phyloP scores from a whole-genome alignment of 2,113 vertebrate genomes.

The Hydrolagus affinis region DNA sequence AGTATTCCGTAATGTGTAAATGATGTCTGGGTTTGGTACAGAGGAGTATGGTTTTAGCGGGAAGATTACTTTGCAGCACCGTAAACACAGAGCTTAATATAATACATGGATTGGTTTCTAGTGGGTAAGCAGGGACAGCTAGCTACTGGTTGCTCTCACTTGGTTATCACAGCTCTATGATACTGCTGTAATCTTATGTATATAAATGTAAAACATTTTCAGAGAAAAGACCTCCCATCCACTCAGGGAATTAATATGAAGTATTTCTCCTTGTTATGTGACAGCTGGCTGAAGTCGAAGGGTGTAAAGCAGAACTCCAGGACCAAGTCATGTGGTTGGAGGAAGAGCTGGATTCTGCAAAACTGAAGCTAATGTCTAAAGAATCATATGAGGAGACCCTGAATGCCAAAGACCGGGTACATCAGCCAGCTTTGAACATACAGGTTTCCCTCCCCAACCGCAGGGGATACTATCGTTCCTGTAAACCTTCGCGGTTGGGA shows the following conservation, averaged over 20 bases:
- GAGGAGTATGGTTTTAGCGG: not conserved
- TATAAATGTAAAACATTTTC: not conserved
- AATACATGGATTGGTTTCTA: not conserved
- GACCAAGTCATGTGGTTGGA: not conserved
- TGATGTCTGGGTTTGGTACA: not conserved
- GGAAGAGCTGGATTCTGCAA: slow-evolving; percentile 11
- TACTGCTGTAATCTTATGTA: not conserved
- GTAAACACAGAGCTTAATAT: not conserved
- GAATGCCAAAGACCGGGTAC: not conserved
- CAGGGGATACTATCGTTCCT: not conserved
- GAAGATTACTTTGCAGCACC: not conserved
- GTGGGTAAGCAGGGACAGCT: slow-evolving; percentile 35
- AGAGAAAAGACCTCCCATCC: not conserved
- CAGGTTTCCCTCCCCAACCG: not conserved
- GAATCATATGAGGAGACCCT: slow-evolving; percentile 31
- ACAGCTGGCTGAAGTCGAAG: slow-evolving; percentile 14
- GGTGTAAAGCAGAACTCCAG: not conserved
- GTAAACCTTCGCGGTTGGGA: no score
- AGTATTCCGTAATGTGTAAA: not conserved
- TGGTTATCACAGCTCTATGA: slow-evolving; percentile 28
- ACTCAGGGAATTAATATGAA: not conserved
- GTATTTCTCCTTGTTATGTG: slow-evolving; percentile 31
- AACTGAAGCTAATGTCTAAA: slow-evolving; percentile 20
- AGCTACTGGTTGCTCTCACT: slow-evolving; percentile 43
- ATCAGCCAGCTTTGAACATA: not conserved